phyloP scores from a whole-genome alignment of 2,888 invertebrate species.

The Tetramorium bicarinatum region DNA sequence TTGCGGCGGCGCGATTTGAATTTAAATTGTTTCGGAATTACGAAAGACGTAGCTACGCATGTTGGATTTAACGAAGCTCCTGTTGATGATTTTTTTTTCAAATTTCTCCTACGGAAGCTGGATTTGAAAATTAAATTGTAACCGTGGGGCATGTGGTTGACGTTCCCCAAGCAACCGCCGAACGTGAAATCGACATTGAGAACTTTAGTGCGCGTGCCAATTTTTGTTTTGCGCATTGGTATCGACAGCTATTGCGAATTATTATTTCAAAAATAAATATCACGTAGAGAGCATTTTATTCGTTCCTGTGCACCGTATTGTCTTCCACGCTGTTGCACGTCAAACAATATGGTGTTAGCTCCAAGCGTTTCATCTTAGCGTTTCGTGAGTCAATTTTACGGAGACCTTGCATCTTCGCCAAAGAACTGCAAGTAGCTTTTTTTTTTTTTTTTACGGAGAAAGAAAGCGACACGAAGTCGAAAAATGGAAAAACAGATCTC shows the following conservation, averaged over 20 bases:
- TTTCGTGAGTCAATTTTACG: background rate
- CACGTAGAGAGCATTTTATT: background rate
- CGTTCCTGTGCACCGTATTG: background rate
- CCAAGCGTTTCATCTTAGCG: background rate
- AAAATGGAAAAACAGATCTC: background rate
- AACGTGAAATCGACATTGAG: constrained; percentile 35
- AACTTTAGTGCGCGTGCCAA: constrained; percentile 30
- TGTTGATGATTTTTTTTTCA: constrained; percentile 25
- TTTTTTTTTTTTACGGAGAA: constrained; percentile 11
- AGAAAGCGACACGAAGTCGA: background rate
- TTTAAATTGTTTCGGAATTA: constrained; percentile 50
- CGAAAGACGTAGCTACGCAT: constrained; percentile 32
- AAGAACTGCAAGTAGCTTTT: background rate
- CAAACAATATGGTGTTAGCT: background rate
- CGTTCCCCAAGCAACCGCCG: background rate
- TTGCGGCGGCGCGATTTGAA: constrained; percentile 37
- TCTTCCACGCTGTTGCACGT: background rate
- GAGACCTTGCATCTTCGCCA: background rate
- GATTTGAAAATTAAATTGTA: constrained; percentile 30
- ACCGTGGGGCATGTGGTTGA: background rate
- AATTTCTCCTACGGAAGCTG: background rate
- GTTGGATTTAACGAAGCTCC: background rate
- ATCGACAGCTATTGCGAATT: constrained; percentile 33
- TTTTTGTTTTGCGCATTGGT: background rate
- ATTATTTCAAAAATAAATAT: constrained; percentile 19